phyloP scores from a whole-genome alignment of 2,113 vertebrate species.

The Coracopsis vasa region DNA sequence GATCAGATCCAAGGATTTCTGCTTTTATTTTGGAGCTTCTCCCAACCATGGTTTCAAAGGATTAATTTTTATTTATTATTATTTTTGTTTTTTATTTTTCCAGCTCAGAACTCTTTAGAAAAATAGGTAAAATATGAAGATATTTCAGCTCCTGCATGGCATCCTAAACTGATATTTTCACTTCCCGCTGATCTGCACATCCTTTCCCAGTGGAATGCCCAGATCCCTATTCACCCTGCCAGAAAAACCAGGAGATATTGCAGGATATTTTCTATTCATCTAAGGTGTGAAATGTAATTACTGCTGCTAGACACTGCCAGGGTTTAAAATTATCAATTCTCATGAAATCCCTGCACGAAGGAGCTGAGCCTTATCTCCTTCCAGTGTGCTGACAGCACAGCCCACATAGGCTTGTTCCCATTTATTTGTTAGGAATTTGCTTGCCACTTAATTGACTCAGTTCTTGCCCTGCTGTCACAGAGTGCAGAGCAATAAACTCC shows the following conservation, averaged over 20 bases:
- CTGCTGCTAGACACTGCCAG: neutral
- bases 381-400: neutral
- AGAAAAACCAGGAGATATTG: fast-evolving
- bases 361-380: neutral
- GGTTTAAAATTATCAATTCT: neutral
- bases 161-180: neutral
- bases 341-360: neutral
- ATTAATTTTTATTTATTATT: neutral
- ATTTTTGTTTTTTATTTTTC: neutral
- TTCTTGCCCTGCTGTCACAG: neutral
- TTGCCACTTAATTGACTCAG: neutral
- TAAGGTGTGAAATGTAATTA: neutral
- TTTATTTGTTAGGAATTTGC: neutral
- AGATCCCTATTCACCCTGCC: neutral
- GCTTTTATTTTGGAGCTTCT: neutral
- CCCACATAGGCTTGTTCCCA: fast-evolving
- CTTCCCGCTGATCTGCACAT: neutral
- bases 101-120: neutral
- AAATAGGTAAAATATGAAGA: neutral
- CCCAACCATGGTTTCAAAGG: neutral
- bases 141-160: neutral
- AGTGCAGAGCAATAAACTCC: neutral
- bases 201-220: neutral
- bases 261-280: neutral
- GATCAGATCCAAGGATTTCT: neutral